Evolutionary conservation across 1,140 invertebrate species (phyloP), one percentile per base, ranked within the genome.

Genomic region (Schmidtea mediterranea): DNA sequence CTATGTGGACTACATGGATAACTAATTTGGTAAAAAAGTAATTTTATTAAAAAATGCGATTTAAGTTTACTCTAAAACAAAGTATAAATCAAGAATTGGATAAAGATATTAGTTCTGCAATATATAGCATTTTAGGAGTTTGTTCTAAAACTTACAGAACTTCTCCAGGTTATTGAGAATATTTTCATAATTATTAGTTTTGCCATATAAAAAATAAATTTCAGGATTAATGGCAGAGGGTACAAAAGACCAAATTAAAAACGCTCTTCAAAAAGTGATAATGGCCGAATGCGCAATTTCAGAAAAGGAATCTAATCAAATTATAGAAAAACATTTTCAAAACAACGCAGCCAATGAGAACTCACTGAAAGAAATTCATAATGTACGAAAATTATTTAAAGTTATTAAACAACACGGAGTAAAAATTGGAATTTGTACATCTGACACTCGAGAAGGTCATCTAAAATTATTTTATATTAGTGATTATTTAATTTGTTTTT

Each of bases 1-100:
- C 59, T 26, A 68, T 70, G 67, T 70, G 68, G 68, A 57, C 61
- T 21, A 66, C 68, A 36, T 70, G 69, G 68, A 58, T 61, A 2
- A 56, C 54, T 43, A 56, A 56, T 26, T 51, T 62, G 2, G 60
- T 53, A 6, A 47, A 55, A 39, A 66, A 57, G 65, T 65, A 55
- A 52, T 49, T 52, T n/a, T 38, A 15, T 15, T 15, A 21, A 19
- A 13, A n/a, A 13, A 48, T 1, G 26, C 24, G 13, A 18, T 57
- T 41, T 22, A 6, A 22, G 3, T 18, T 41, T 5, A 41, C 18
- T 5, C 3, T 41, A 5, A 41, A 22, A 22, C 12, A 3, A 22
- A 41, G 40, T 41, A 23, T 23, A 19, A 41, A 23, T 12, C 3
- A 41, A 19, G 22, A 23, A 23, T 41, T 19, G 12, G 12, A 23